These are phyloP conservation scores for Ancistrus triradiatus DNA, from an alignment of 2,113 vertebrate species.

Conservation along the genomic window DNA sequence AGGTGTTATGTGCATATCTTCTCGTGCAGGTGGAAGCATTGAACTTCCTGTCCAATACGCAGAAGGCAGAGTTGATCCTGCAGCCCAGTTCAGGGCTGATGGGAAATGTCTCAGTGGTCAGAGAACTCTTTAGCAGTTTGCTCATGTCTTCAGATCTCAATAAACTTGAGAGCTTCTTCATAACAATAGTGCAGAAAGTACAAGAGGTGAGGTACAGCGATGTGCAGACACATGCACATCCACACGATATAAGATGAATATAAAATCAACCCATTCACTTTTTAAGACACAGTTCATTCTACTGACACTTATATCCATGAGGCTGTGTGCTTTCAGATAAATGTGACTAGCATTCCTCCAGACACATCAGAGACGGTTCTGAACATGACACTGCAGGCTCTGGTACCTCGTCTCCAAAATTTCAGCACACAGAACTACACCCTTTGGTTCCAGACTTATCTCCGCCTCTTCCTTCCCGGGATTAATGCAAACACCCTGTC, in stretches of 20 bases:
- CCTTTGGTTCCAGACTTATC: conserved; percentile 49
- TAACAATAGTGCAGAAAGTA: neutral
- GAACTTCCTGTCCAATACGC: conserved; percentile 9
- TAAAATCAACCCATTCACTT: too few relatives aligned
- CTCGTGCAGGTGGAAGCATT: conserved; percentile 15
- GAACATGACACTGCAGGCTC: conserved; percentile 49
- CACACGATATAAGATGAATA: too few relatives aligned
- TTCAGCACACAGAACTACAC: conserved; percentile 39
- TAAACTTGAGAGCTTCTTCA: conserved; percentile 25
- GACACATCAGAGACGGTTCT: conserved; percentile 1
- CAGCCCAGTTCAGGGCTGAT: conserved; percentile 17
- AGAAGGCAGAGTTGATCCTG: conserved; percentile 31
- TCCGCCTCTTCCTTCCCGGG: conserved; percentile 45
- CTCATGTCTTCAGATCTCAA: conserved; percentile 11
- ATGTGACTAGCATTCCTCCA: neutral
- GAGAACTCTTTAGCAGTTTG: conserved; percentile 18
- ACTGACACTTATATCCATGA: too few relatives aligned
- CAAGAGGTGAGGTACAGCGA: neutral
- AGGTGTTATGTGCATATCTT: neutral
- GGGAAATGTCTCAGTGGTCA: conserved; percentile 26
- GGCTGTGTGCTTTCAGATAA: neutral
- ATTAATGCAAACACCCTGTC: conserved; percentile 29
- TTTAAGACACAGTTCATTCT: too few relatives aligned
- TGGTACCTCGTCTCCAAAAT: conserved; percentile 34
- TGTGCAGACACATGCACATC: neutral